These are phyloP conservation scores for Troilus luridus DNA, from an alignment of 2,888 invertebrate species.

Conservation along the genomic window DNA sequence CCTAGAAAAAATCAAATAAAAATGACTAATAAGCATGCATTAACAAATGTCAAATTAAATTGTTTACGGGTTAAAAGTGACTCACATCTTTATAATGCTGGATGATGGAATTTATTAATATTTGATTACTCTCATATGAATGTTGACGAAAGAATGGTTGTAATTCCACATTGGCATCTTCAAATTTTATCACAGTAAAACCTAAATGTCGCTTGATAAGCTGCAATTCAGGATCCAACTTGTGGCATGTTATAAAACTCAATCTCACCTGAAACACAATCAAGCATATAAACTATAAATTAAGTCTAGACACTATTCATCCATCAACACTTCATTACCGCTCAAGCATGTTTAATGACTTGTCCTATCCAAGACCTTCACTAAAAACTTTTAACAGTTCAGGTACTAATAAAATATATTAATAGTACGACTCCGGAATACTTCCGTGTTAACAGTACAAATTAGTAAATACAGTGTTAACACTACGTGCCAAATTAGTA, in stretches of 20 bases:
- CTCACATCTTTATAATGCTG: conserved; percentile 87
- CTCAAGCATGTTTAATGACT: no score
- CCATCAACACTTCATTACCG: no score
- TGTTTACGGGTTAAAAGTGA: not conserved
- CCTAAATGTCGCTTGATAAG: conserved; percentile 88
- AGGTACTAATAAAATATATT: no score
- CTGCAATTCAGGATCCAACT: conserved; percentile 82
- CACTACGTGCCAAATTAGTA: no score
- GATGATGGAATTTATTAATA: conserved; percentile 84
- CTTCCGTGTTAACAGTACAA: no score
- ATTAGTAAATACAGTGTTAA: no score
- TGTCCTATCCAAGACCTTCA: no score
- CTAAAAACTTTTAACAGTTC: no score
- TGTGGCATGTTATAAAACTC: conserved; percentile 90
- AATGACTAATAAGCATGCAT: not conserved
- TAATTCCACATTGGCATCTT: conserved; percentile 94
- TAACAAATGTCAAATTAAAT: conserved; percentile 49
- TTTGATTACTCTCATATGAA: conserved; percentile 91
- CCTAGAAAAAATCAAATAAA: conserved; percentile 71
- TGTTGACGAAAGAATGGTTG: conserved; percentile 89
- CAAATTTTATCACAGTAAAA: conserved; percentile 93
- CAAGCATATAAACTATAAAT: not conserved
- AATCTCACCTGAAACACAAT: conserved; percentile 78
- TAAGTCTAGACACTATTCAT: not conserved
- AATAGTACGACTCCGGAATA: no score